These are phyloP conservation scores for Metopolophium dirhodum DNA, from an alignment of 1,140 invertebrate species.

Conservation along the genomic window DNA sequence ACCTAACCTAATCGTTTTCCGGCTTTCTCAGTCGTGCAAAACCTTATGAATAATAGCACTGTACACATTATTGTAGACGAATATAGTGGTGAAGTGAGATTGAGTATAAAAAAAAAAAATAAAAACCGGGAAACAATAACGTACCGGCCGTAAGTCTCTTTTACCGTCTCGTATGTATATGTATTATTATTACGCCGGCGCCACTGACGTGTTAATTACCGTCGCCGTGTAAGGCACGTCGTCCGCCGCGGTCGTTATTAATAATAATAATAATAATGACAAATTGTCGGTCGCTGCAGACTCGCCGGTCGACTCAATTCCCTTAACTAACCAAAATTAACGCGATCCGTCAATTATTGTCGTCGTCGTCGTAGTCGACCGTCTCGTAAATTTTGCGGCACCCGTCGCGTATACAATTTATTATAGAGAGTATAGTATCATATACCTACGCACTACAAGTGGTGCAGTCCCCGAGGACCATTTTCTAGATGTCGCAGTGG, in stretches of 20 bases:
- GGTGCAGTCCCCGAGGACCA: neutral
- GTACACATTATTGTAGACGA: neutral
- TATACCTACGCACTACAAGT: neutral
- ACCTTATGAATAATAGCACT: neutral
- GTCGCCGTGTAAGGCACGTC: neutral
- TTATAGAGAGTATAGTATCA: neutral
- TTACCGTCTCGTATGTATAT: neutral
- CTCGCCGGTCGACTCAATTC: neutral
- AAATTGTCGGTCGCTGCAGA: neutral
- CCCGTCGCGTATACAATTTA: neutral
- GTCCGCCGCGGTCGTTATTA: neutral
- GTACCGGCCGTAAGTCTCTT: neutral
- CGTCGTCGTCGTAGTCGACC: neutral
- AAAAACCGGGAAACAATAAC: neutral
- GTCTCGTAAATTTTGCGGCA: neutral
- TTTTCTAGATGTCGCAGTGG: neutral
- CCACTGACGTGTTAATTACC: constrained; percentile 35
- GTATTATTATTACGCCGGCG: constrained; percentile 15
- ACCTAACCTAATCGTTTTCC: neutral
- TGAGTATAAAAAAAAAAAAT: neutral
- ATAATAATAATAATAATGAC: neutral
- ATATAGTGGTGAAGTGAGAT: neutral
- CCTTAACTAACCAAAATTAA: neutral
- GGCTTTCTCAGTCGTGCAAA: neutral
- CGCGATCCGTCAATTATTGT: neutral